Percentiles rank a stretch among this genome's conserved stretches.
These are phyloP conservation scores for Cariama cristata DNA, from an alignment of 2,113 vertebrate genomes.

Conservation along the genomic window DNA sequence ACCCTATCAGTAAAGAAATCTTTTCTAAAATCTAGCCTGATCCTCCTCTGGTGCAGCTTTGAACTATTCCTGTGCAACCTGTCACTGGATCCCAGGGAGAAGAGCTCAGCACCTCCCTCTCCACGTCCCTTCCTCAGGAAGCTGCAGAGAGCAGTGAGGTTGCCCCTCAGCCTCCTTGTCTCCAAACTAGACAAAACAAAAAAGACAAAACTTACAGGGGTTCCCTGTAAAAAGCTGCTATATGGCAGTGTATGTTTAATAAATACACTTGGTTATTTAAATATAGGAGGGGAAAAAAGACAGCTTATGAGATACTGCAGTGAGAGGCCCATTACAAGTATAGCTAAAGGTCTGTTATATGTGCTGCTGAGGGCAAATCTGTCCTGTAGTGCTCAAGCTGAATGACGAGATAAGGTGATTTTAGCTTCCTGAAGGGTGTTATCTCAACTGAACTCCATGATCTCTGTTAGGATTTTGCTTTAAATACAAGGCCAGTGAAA, in stretches of 20 bases:
- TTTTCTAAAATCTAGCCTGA: background rate
- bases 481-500: constrained; percentile 1
- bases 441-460: background rate
- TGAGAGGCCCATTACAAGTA: background rate
- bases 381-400: background rate
- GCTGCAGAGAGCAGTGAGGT: background rate
- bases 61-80: background rate
- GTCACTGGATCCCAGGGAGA: too few relatives aligned
- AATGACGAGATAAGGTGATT: constrained; percentile 42
- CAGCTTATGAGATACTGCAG: background rate
- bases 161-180: background rate
- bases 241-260: background rate
- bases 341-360: background rate
- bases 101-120: background rate
- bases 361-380: background rate
- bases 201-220: background rate
- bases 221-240: background rate
- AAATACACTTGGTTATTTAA: background rate
- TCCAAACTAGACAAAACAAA: background rate
- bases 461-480: background rate
- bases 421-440: constrained; percentile 29
- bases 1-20: too few relatives aligned
- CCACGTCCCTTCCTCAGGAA: background rate
- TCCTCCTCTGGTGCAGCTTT: background rate
- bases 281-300: background rate